A percentile compares a stretch with the other conserved stretches of the same genome.
Conservation (phyloP, 2,888 invertebrate genomes). For the Parnassius apollo region DNA sequence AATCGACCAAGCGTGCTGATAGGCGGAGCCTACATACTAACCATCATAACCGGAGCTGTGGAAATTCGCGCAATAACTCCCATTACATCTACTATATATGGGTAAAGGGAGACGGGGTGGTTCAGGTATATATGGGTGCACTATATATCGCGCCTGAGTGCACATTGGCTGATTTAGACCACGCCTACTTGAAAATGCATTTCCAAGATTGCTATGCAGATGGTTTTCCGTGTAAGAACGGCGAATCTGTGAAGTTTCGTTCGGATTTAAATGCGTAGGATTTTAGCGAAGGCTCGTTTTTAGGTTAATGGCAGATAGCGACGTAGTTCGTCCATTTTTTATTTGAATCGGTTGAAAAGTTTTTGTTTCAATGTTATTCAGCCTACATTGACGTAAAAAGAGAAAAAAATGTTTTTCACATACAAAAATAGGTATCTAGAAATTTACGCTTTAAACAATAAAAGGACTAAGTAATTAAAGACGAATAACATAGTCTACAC, state of each 20-base stretch:
- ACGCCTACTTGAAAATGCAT: conserved; percentile 78
- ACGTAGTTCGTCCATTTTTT: conserved; percentile 8
- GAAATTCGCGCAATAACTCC: conserved; percentile 51
- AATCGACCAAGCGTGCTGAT: conserved; percentile 67
- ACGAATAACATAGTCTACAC: no score
- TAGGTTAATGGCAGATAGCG: conserved; percentile 51
- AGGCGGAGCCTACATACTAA: conserved; percentile 59
- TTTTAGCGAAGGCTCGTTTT: conserved; percentile 47
- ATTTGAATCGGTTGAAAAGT: conserved; percentile 14
- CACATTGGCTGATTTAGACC: conserved; percentile 78
- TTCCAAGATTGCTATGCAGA: conserved; percentile 78
- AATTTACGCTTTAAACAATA: background rate
- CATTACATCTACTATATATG: conserved; percentile 40
- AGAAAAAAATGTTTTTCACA: background rate
- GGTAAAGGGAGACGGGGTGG: conserved; percentile 44
- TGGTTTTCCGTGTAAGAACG: conserved; percentile 57
- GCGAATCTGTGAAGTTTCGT: conserved; percentile 51
- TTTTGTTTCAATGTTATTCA: conserved; percentile 6
- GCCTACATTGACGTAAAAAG: background rate
- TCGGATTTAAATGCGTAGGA: conserved; percentile 44
- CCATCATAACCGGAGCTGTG: conserved; percentile 56
- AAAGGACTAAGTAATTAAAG: background rate
- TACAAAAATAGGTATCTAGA: background rate
- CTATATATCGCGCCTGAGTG: conserved; percentile 80
- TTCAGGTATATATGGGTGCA: conserved; percentile 49